phyloP scores from a whole-genome alignment of 2,797 vertebrate genomes.

The Peromyscus eremicus region DNA sequence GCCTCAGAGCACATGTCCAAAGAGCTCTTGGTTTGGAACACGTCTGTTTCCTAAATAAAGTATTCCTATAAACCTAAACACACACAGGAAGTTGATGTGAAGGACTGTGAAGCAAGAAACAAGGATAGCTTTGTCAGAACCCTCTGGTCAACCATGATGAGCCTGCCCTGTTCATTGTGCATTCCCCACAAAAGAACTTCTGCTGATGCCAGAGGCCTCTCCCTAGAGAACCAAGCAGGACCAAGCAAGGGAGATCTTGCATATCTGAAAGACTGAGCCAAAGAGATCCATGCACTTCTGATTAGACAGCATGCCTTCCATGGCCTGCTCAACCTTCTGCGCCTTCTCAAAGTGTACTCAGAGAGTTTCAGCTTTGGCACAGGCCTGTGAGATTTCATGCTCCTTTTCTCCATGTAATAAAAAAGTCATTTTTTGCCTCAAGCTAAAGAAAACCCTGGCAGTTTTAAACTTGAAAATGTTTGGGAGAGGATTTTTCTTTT shows the following conservation, averaged over 20 bases:
- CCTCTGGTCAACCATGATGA: slow-evolving; percentile 48
- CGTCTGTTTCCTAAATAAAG: slow-evolving; percentile 66
- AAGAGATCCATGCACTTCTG: slow-evolving; percentile 75
- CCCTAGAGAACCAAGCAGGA: slow-evolving; percentile 51
- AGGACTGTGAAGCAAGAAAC: slow-evolving; percentile 49
- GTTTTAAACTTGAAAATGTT: slow-evolving; percentile 76
- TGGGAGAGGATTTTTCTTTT: slow-evolving; percentile 61
- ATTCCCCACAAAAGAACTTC: slow-evolving; percentile 59
- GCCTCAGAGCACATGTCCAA: slow-evolving; percentile 4
- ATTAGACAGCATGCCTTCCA: slow-evolving; percentile 75
- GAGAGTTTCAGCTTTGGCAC: slow-evolving; percentile 77
- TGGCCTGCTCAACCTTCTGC: slow-evolving; percentile 56
- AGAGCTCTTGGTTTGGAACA: slow-evolving; percentile 43
- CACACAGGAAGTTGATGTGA: slow-evolving; percentile 62
- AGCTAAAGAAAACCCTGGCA: slow-evolving; percentile 79
- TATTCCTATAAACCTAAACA: slow-evolving; percentile 60
- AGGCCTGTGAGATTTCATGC: slow-evolving; percentile 79
- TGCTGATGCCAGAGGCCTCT: slow-evolving; percentile 43
- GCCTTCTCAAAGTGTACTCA: slow-evolving; percentile 68
- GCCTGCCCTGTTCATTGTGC: slow-evolving; percentile 36
- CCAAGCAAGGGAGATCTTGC: slow-evolving; percentile 65
- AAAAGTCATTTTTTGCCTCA: slow-evolving; percentile 80
- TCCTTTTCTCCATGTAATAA: slow-evolving; percentile 75
- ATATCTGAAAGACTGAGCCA: slow-evolving; percentile 64
- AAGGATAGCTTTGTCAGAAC: slow-evolving; percentile 62